Evolutionary conservation across 2,888 invertebrate species (phyloP).

Genomic region (Catonia carolina): DNA sequence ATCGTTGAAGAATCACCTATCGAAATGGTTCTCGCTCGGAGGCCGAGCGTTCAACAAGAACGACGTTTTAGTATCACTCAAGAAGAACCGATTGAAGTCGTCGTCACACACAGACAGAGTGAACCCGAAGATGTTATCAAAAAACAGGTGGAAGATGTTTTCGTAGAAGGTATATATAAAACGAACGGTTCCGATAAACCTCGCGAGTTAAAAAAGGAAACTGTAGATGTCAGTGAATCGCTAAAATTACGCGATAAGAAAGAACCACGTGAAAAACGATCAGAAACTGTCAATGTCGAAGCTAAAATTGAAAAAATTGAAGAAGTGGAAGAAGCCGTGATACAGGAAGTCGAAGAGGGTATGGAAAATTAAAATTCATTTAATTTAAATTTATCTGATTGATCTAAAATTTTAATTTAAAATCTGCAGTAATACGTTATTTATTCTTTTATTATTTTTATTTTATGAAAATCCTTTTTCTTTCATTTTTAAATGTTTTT

Average conservation of each 20-base stretch:
- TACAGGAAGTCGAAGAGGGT: conserved; percentile 1
- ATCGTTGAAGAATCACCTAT: conserved; percentile 5
- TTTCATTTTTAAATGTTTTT: too few relatives aligned
- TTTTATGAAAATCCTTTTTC: too few relatives aligned
- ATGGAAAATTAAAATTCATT: not conserved
- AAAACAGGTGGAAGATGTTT: not conserved
- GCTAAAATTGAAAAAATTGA: conserved; percentile 2
- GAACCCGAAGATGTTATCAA: too few relatives aligned
- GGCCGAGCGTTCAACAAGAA: not conserved
- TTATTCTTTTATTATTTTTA: too few relatives aligned
- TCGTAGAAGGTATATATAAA: not conserved
- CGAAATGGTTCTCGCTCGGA: not conserved
- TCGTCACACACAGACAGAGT: too few relatives aligned
- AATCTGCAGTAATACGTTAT: too few relatives aligned
- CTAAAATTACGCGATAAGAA: too few relatives aligned
- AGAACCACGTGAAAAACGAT: not conserved
- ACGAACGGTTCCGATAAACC: not conserved
- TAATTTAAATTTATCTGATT: too few relatives aligned
- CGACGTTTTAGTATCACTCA: too few relatives aligned
- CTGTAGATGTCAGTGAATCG: not conserved
- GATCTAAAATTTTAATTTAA: too few relatives aligned
- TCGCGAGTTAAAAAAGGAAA: not conserved
- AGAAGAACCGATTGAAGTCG: too few relatives aligned
- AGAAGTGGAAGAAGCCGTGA: not conserved
- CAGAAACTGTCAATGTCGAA: not conserved